A percentile compares a stretch with the other conserved stretches of the same genome.
Evolutionary conservation across 2,888 invertebrate genomes (phyloP).

Genomic region (Polia nebulosa): DNA sequence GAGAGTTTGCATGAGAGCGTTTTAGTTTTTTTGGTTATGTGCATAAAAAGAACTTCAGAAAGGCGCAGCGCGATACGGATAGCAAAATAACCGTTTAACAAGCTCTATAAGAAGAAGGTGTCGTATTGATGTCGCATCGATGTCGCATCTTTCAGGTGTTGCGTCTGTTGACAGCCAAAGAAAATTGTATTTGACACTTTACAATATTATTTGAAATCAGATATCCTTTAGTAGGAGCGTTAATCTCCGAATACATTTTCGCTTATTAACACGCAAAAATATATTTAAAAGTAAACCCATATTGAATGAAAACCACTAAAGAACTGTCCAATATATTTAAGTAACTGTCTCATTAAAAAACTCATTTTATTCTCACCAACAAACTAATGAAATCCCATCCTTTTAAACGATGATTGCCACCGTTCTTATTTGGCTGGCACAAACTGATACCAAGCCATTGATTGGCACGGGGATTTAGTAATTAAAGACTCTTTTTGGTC

Average conservation of each 20-base stretch:
- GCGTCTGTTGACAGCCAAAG: background rate
- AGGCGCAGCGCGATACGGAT: too few relatives aligned
- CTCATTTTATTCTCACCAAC: background rate
- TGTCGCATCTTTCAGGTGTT: background rate
- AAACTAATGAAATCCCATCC: slow-evolving; percentile 12
- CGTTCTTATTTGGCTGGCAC: slow-evolving; percentile 35
- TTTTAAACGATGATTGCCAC: slow-evolving; percentile 25
- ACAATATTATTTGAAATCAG: background rate
- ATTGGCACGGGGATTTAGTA: slow-evolving; percentile 22
- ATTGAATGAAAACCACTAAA: background rate
- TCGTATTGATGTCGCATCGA: too few relatives aligned
- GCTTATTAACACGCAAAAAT: background rate
- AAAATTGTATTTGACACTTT: background rate
- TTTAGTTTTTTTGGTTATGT: too few relatives aligned
- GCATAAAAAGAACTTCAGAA: too few relatives aligned
- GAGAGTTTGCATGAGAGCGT: background rate
- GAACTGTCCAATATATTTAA: background rate
- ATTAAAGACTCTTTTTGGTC: slow-evolving; percentile 37
- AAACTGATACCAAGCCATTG: slow-evolving; percentile 31
- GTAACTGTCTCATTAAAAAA: slow-evolving; percentile 18
- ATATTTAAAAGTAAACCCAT: background rate
- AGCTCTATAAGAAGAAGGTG: too few relatives aligned
- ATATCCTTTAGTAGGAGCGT: background rate
- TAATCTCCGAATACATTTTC: background rate
- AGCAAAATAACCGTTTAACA: too few relatives aligned